Base-by-base conservation (phyloP, 1,140 invertebrate species). In the silkworm (Bombyx mori) region DNA sequence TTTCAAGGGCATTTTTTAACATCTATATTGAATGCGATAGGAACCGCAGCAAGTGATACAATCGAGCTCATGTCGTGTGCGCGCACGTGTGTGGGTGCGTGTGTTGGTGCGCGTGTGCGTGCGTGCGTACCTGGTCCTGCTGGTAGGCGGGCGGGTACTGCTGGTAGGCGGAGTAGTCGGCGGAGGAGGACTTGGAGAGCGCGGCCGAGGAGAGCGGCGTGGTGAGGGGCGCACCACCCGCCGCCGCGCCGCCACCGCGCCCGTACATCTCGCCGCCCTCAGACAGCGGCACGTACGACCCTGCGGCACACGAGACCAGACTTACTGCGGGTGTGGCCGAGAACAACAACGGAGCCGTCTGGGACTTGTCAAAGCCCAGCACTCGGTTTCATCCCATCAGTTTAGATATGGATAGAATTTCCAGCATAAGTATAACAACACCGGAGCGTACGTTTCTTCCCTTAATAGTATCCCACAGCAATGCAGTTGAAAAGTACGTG, bases 131-230 rank as follows among this genome's bases (percentile, higher is more conserved):
- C 88, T 89, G 88, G 71, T 89, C 88, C 79, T 88, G 88, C 71
- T 88, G 86, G 73, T 87, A 87, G 63, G 86, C 82, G 66, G 86
- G 84, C 79, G 88, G 88, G 78, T 89, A 89, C 79, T 88, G 88
- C 77, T 88, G 85, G 76, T 88, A 89, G 42, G 78, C 79, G 69
- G 79, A 79, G 77, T 88, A 88, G 75, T 87, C 86, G 0, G 83
- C 81, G 4, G 83, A 86, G 1, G 85, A 84, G 50, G 75, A 79
- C 82, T 87, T 87, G 71, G 70, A 74, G 53, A 87, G 84, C 64
- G 78, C 84, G 43, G 80, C 82, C 6, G 82, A 81, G 3, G 81
- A 84, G 26, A 85, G 82, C 62, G 78, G 82, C 57, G 78, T 79
- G 12, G 80, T 71, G 42, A 83, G 80, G 53, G 81, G 75, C 8